These are phyloP conservation scores for Polypterus senegalus DNA, from an alignment of 2,113 vertebrate genomes.

Conservation along the genomic window DNA sequence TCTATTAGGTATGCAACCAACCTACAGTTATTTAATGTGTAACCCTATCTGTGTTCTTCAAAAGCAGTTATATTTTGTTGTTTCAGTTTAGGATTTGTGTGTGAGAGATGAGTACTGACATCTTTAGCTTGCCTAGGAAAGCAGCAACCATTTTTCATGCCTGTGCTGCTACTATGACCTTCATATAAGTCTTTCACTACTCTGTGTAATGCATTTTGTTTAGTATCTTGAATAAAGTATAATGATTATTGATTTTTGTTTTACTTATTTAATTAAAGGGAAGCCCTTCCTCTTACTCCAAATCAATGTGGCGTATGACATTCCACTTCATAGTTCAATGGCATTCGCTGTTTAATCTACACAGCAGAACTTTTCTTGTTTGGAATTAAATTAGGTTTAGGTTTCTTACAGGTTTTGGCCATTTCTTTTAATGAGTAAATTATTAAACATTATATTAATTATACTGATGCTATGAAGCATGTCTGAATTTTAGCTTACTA, in stretches of 20 bases:
- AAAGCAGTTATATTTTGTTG: too few species aligned
- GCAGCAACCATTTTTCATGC: too few species aligned
- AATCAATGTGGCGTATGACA: slow-evolving; percentile 20
- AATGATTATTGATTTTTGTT: slow-evolving; percentile 21
- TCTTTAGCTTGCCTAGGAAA: too few species aligned
- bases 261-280: slow-evolving; percentile 17
- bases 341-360: slow-evolving; percentile 17
- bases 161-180: too few species aligned
- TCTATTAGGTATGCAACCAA: too few species aligned
- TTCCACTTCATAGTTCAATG: slow-evolving; percentile 4
- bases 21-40: too few species aligned
- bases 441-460: slow-evolving; percentile 12
- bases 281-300: slow-evolving; percentile 8
- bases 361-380: slow-evolving; percentile 6
- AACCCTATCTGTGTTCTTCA: too few species aligned
- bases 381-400: slow-evolving; percentile 15
- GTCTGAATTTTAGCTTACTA: slow-evolving; percentile 1
- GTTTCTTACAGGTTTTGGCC: neutral
- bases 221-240: slow-evolving; percentile 9
- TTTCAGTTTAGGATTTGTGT: too few species aligned
- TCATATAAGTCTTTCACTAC: neutral
- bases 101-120: too few species aligned
- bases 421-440: slow-evolving; percentile 7
- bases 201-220: slow-evolving; percentile 20
- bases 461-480: slow-evolving; percentile 6